Base-by-base conservation (phyloP, 2,113 vertebrate genomes). In the Thymallus thymallus region DNA sequence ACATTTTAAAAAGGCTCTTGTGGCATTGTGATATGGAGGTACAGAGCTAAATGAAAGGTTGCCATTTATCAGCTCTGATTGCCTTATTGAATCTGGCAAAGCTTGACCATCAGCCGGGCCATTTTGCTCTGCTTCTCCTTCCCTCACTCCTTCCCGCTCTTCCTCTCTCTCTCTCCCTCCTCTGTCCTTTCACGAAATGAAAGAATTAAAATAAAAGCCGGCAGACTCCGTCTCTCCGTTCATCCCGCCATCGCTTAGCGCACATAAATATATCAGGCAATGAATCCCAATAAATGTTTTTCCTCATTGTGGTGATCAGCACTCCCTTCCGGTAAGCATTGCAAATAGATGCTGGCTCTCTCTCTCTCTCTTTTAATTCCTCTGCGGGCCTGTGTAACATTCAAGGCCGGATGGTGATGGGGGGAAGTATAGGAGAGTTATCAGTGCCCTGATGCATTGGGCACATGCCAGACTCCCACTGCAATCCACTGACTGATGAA, bases 201-300 rank as follows among this genome's bases (percentile, higher is more conserved):
- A 69, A 46, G 67, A 64, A 56, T 69, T 29, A 48, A 48, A 30
- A 76, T 72, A 35, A 22, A 69, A 55, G n/a, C 35, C 1, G 72
- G 73, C 80, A 73, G 79, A 69, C 81, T 69, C 74, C 68, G 62
- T 87, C 68, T 51, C 76, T 80, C 80, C 68, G 5, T 51, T 5
- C 14, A 51, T 51, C 5, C 48, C 80, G 86, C 83, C 61, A 78
- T 75, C 12, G 60, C 76, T 76, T 71, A 81, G 77, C 83, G 74
- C 75, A 83, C 82, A 73, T 77, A 69, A 86, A 89, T 90, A 87
- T 85, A 88, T 86, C 87, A 87, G 82, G 41, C 78, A 84, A 86
- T 80, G 80, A 87, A 88, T 83, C 77, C 79, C 76, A 81, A 87
- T 88, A 85, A 88, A 88, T 81, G 83, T 87, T 89, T 80, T 48